Conservation (phyloP, 2,113 vertebrate genomes). For the Bubo blakistoni region DNA sequence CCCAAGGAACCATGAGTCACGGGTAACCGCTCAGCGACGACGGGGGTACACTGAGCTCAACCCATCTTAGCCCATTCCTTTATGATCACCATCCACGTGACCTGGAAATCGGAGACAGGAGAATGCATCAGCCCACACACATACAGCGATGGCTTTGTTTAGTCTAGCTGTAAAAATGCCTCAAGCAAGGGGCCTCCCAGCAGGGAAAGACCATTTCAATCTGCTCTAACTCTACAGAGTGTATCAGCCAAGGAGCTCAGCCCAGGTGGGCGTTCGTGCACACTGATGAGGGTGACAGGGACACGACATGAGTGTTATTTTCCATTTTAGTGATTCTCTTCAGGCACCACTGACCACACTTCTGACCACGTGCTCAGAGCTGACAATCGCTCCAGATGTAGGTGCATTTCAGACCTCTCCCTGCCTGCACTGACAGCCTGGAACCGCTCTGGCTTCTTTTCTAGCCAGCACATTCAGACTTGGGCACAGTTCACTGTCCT, state of each 20-base stretch:
- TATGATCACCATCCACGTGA: constrained; percentile 18
- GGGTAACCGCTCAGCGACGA: background rate
- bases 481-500: background rate
- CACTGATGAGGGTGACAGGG: background rate
- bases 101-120: constrained; percentile 25
- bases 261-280: background rate
- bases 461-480: background rate
- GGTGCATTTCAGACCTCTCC: background rate
- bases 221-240: background rate
- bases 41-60: background rate
- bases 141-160: background rate
- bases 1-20: background rate
- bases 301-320: background rate
- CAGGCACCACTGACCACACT: background rate
- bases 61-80: constrained; percentile 15
- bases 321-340: background rate
- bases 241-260: background rate
- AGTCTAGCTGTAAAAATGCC: constrained; percentile 29
- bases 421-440: background rate
- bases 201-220: constrained; percentile 18
- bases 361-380: background rate
- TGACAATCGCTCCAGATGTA: background rate
- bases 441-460: background rate
- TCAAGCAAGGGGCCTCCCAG: constrained; percentile 45
- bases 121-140: constrained; percentile 46